These are phyloP conservation scores for Corythornis cristatus DNA, from an alignment of 2,113 vertebrate species.

Conservation along the genomic window DNA sequence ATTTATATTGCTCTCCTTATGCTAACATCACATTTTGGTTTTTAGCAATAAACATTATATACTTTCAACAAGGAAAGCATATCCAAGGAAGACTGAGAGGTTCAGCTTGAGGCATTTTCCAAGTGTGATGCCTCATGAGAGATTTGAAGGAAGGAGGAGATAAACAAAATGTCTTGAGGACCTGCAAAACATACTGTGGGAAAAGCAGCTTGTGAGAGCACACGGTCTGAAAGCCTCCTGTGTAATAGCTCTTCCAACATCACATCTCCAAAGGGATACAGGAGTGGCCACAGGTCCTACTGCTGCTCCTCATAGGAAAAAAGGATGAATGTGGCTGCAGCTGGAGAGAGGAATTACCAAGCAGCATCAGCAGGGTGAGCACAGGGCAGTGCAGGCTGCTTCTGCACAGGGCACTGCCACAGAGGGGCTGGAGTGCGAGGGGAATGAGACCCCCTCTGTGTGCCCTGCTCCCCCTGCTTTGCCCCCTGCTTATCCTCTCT, in stretches of 20 bases:
- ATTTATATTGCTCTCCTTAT: background rate
- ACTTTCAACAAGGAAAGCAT: background rate
- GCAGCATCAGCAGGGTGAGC: background rate
- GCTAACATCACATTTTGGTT: background rate
- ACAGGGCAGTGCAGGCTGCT: background rate
- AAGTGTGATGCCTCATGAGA: background rate
- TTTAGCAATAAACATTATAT: background rate
- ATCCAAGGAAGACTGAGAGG: background rate
- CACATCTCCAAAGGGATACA: background rate
- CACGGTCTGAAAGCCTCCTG: background rate
- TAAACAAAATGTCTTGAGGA: background rate
- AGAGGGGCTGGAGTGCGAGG: accelerated
- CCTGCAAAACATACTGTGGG: background rate
- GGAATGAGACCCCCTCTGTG: accelerated
- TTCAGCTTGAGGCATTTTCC: background rate
- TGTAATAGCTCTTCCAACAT: background rate
- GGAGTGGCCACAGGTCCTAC: background rate
- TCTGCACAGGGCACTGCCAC: no score
- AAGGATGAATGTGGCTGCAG: background rate
- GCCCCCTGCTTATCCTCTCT: background rate
- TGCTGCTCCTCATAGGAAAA: accelerated
- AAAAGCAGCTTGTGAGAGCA: background rate
- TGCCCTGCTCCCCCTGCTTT: background rate
- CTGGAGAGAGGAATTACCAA: background rate
- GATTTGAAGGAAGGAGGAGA: background rate